Evolutionary conservation across 1,140 invertebrate species (phyloP), one percentile per base, ranked within the genome.

Genomic region (Odontomachus brunneus): DNA sequence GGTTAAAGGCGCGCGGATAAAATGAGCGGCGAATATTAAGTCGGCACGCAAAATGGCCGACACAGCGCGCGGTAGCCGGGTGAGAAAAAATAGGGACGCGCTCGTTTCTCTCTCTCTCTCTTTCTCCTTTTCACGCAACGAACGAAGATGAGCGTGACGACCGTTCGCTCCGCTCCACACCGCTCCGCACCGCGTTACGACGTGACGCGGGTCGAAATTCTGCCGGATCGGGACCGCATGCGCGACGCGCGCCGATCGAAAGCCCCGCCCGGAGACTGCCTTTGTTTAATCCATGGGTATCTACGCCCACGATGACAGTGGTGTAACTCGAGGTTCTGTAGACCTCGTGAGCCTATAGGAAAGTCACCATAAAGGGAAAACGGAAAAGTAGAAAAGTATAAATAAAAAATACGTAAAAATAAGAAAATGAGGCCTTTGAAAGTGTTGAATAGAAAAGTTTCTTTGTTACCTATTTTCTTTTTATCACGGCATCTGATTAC

Each of bases 191-290:
- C 69, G 65, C 38, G 81, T 76, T 76, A 75, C 85, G 86, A 90
- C 86, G 83, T 89, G 89, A 87, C 87, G 65, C 78, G 83, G 87
- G 82, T 90, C 84, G 88, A 90, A 89, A 90, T 86, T 90, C 33
- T 81, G 48, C 60, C 51, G 26, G 9, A n/a, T 0, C 14, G 84
- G 14, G 14, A 38, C 22, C 91, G 92, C 89, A 83, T 85, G 91
- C 91, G 92, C 60, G 72, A 62, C 38, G 82, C 60, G 73, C 76
- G 75, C 65, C 87, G 87, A 82, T 89, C 90, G 89, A 93, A 92
- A 92, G 93, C 92, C 90, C 93, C 93, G 92, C 92, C 92, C 92
- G 89, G 84, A 84, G 89, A 89, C 88, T 87, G 88, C 86, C 91
- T 93, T 93, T 93, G 92, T 93, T 92, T 92, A 92, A 92, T 91